These are phyloP conservation scores for Hylomyscus alleni DNA, from an alignment of 2,797 vertebrate genomes.

Conservation along the genomic window DNA sequence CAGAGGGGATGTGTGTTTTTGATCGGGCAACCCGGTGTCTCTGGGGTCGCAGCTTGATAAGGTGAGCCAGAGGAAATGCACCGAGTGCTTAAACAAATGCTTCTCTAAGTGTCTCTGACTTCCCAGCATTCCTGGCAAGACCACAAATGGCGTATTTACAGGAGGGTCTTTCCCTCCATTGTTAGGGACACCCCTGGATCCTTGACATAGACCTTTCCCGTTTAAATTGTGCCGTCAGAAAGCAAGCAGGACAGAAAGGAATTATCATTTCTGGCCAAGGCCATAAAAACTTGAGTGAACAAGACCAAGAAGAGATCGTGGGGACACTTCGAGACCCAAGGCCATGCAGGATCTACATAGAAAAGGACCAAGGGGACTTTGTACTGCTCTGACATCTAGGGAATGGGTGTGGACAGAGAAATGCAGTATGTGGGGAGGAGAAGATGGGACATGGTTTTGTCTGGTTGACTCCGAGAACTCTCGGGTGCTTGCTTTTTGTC, in stretches of 20 bases:
- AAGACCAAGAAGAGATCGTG: slow-evolving; percentile 62
- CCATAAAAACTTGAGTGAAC: neutral
- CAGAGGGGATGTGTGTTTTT: slow-evolving; percentile 85
- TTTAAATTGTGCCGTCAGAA: slow-evolving; percentile 23
- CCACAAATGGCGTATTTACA: slow-evolving; percentile 60
- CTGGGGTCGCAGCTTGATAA: slow-evolving; percentile 88
- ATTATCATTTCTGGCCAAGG: slow-evolving; percentile 57
- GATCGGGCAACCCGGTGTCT: slow-evolving; percentile 86
- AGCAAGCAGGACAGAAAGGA: slow-evolving; percentile 51
- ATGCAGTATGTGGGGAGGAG: neutral
- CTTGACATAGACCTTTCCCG: slow-evolving; percentile 50
- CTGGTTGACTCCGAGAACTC: rapidly evolving
- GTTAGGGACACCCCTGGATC: slow-evolving; percentile 53
- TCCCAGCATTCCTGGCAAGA: slow-evolving; percentile 78
- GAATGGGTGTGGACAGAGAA: neutral
- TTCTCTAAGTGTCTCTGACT: slow-evolving; percentile 78
- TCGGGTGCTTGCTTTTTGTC: slow-evolving; percentile 1
- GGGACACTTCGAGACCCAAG: slow-evolving; percentile 4
- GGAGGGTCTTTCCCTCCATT: slow-evolving; percentile 20
- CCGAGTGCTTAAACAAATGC: slow-evolving; percentile 85
- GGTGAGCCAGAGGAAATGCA: slow-evolving; percentile 86
- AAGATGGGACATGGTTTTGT: neutral
- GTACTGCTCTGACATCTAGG: neutral
- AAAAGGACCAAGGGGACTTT: neutral
- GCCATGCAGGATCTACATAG: neutral